Percentiles rank a stretch among this genome's conserved stretches.
These are phyloP conservation scores for Mya arenaria DNA, from an alignment of 1,140 invertebrate species.

Conservation along the genomic window DNA sequence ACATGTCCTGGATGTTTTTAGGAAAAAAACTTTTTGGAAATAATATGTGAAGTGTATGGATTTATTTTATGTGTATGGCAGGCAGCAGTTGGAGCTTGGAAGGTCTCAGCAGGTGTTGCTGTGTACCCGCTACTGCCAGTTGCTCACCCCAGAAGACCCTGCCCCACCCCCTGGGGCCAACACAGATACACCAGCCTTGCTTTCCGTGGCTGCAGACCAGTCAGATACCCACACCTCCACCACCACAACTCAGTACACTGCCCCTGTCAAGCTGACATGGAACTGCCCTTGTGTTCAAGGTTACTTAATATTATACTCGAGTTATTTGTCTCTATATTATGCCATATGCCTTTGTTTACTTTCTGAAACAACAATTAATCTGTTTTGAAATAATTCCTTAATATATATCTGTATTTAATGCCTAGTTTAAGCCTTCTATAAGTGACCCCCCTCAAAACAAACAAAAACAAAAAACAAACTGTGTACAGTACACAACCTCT, in stretches of 20 bases:
- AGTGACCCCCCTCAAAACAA: background rate
- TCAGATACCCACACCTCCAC: background rate
- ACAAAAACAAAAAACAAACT: background rate
- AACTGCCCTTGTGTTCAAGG: slow-evolving; percentile 53
- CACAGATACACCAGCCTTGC: too few relatives aligned
- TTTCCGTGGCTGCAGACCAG: too few relatives aligned
- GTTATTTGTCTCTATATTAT: background rate
- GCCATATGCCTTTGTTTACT: background rate
- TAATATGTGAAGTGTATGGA: background rate
- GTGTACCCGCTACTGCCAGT: slow-evolving; percentile 47
- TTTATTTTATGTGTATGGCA: background rate
- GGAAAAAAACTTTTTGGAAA: background rate
- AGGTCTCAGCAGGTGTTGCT: slow-evolving; percentile 30
- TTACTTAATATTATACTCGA: background rate
- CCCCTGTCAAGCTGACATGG: slow-evolving; percentile 11
- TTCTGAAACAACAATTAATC: too few relatives aligned
- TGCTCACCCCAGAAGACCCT: background rate
- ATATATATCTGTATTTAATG: background rate
- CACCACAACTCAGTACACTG: background rate
- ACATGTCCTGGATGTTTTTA: background rate
- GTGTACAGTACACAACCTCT: too few relatives aligned
- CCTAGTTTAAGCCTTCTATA: background rate
- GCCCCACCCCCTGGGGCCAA: too few relatives aligned
- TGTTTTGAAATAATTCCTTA: background rate
- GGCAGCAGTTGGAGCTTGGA: slow-evolving; percentile 46